These are phyloP conservation scores for Bryconaethiops microstoma DNA, from an alignment of 2,797 vertebrate species.

Conservation along the genomic window DNA sequence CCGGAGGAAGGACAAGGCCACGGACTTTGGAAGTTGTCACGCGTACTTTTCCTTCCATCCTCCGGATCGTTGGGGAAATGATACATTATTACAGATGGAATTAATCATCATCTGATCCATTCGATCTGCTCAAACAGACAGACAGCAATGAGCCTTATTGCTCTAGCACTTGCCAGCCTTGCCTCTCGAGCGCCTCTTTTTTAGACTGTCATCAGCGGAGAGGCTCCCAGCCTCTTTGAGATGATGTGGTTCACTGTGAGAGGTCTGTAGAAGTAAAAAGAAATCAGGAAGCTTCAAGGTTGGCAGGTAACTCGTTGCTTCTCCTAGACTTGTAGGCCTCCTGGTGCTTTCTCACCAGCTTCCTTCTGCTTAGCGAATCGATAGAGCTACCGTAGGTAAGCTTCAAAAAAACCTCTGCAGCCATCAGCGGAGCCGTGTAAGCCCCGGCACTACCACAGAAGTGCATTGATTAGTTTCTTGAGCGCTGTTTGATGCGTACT, in stretches of 20 bases:
- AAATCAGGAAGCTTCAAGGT: neutral
- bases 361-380: slow-evolving; percentile 70
- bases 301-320: slow-evolving; percentile 6
- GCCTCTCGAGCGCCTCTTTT: neutral
- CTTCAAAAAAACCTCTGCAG: slow-evolving; percentile 59
- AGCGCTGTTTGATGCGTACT: slow-evolving; percentile 59
- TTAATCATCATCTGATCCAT: slow-evolving; percentile 40
- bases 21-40: slow-evolving; percentile 19
- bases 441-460: slow-evolving; percentile 63
- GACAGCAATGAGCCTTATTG: neutral
- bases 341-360: slow-evolving; percentile 62
- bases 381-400: slow-evolving; percentile 64
- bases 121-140: slow-evolving; percentile 15
- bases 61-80: slow-evolving; percentile 30
- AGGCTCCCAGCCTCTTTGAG: neutral
- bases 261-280: neutral
- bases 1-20: slow-evolving; percentile 38
- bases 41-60: slow-evolving; percentile 34
- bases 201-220: neutral
- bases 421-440: slow-evolving; percentile 61
- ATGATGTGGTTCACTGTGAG: neutral
- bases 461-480: slow-evolving; percentile 63
- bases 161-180: neutral
- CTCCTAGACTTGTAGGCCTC: slow-evolving; percentile 55
- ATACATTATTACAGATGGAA: slow-evolving; percentile 39